phyloP scores from a whole-genome alignment of 2,797 vertebrate species.

The Danio choprae region DNA sequence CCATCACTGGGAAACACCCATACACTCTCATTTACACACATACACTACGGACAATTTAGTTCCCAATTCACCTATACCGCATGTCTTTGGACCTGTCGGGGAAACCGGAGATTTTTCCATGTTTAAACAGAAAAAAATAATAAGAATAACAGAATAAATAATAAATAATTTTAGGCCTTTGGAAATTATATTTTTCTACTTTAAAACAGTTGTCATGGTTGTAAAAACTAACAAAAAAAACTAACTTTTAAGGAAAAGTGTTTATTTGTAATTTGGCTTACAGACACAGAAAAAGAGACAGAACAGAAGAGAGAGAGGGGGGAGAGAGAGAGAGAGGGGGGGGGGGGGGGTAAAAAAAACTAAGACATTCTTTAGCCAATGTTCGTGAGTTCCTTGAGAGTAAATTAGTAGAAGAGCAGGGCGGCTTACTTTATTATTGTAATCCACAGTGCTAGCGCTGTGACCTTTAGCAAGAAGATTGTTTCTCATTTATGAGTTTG shows the following conservation, averaged over 20 bases:
- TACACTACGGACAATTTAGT: no score
- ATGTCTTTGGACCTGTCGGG: no score
- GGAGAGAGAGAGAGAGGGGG: not conserved
- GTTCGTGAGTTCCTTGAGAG: constrained; percentile 64
- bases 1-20: no score
- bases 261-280: constrained; percentile 16
- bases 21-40: no score
- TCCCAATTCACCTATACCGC: no score
- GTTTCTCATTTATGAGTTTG: constrained; percentile 85
- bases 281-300: constrained; percentile 16
- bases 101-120: no score
- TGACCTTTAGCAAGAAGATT: constrained; percentile 84
- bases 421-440: constrained; percentile 82
- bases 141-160: not conserved
- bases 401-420: constrained; percentile 68
- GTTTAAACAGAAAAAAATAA: no score
- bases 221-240: constrained; percentile 51
- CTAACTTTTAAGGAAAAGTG: constrained; percentile 51
- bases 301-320: not conserved
- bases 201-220: constrained; percentile 25
- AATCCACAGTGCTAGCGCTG: constrained; percentile 78
- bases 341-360: not conserved
- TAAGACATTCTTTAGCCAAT: constrained; percentile 49
- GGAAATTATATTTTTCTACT: not conserved
- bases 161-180: not conserved